phyloP scores from a whole-genome alignment of 64 coral and sea anemone species.

The Stylophora pistillata region DNA sequence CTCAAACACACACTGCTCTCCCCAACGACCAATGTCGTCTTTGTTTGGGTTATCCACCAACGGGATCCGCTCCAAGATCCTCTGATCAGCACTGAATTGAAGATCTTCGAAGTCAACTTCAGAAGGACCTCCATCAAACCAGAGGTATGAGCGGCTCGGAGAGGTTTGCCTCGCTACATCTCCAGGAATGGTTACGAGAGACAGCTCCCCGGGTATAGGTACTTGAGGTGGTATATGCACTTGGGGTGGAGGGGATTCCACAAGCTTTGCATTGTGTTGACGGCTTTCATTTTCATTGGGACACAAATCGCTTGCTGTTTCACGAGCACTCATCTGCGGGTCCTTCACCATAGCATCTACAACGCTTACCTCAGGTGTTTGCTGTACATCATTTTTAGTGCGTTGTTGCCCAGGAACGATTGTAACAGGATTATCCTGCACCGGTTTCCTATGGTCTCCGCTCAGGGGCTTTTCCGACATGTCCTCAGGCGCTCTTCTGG shows the following conservation, averaged over 20 bases:
- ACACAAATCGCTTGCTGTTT: background rate
- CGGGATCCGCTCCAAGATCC: background rate
- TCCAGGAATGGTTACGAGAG: background rate
- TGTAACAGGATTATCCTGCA: background rate
- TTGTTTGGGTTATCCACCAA: slow-evolving; percentile 19
- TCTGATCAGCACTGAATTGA: background rate
- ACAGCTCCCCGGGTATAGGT: background rate
- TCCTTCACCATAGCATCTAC: background rate
- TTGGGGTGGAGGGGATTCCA: background rate
- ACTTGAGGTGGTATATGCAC: background rate
- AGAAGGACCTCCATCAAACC: background rate
- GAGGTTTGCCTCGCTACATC: background rate
- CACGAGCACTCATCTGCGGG: background rate
- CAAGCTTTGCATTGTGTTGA: background rate
- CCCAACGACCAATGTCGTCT: slow-evolving; percentile 63
- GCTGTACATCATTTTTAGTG: background rate
- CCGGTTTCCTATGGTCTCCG: background rate
- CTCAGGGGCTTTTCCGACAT: background rate
- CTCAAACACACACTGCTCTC: slow-evolving; percentile 55
- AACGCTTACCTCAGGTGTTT: background rate
- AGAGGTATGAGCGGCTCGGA: background rate
- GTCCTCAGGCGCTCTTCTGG: background rate
- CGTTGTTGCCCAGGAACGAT: background rate
- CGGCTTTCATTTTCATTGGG: background rate
- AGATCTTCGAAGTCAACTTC: slow-evolving; percentile 60